Evolutionary conservation across 2,113 vertebrate genomes (phyloP).

Genomic region (Hemichromis elongatus): DNA sequence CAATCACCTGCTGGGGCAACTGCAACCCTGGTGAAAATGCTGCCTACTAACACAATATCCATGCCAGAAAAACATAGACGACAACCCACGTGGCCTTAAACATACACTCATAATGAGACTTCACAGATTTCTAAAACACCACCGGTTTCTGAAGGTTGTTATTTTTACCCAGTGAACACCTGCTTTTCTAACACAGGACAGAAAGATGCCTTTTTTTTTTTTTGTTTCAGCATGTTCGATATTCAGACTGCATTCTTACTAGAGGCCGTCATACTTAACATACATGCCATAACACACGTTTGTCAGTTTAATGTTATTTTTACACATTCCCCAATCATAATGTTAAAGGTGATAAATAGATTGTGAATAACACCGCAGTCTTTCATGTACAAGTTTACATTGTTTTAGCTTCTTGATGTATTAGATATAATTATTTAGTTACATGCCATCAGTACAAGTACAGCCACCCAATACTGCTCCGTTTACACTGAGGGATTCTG

Average conservation of each 20-base stretch:
- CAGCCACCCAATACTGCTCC: not conserved
- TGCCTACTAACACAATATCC: constrained; percentile 35
- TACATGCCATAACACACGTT: not conserved
- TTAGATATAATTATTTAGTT: not conserved
- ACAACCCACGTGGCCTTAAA: not conserved
- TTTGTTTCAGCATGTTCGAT: not conserved
- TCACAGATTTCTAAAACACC: not conserved
- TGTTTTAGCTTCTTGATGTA: not conserved
- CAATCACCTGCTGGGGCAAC: constrained; percentile 64
- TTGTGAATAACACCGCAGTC: not conserved
- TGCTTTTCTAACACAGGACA: constrained; percentile 6
- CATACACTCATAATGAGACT: not conserved
- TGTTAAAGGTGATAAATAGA: not conserved
- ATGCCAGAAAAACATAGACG: constrained; percentile 9
- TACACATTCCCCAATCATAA: not conserved
- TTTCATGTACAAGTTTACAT: not conserved
- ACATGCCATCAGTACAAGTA: not conserved
- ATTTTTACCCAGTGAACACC: constrained; percentile 23
- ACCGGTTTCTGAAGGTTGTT: not conserved
- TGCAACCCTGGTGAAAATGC: constrained; percentile 41
- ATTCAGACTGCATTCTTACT: not conserved
- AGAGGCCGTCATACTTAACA: not conserved
- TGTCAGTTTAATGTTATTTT: not conserved
- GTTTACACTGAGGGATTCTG: not conserved
- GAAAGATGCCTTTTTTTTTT: not conserved